These are phyloP conservation scores for Polietes domitor DNA, from an alignment of 2,888 invertebrate species.

Conservation along the genomic window DNA sequence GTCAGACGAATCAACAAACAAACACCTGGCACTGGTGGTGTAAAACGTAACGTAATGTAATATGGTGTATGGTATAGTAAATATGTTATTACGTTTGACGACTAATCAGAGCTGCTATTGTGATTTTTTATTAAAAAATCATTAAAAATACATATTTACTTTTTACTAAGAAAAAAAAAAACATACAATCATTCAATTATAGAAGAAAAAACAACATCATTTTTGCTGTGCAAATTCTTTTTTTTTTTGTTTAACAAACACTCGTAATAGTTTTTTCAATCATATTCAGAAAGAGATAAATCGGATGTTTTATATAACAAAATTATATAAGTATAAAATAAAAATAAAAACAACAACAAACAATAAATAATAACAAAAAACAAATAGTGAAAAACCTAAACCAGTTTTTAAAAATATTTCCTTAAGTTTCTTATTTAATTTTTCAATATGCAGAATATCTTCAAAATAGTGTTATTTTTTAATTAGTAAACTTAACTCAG, in stretches of 20 bases:
- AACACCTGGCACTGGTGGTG: background rate
- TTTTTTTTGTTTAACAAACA: constrained; percentile 19
- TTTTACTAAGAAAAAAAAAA: constrained; percentile 1
- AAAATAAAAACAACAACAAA: background rate
- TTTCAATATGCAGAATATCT: background rate
- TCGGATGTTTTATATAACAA: constrained; percentile 8
- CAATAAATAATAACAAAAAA: background rate
- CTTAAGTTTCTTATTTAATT: background rate
- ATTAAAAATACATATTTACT: constrained; percentile 5
- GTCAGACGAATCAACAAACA: too few relatives aligned
- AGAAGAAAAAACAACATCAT: constrained; percentile 11
- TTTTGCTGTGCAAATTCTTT: constrained; percentile 34
- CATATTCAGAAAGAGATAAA: background rate
- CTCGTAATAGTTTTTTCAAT: background rate
- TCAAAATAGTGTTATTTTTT: background rate
- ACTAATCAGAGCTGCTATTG: constrained; percentile 7
- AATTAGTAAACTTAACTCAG: background rate
- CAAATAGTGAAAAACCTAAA: too few relatives aligned
- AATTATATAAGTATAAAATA: background rate
- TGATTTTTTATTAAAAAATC: constrained; percentile 7
- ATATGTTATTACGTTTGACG: background rate
- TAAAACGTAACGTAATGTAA: background rate
- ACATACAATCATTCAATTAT: constrained; percentile 28
- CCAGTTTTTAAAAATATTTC: too few relatives aligned
- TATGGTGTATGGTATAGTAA: background rate